These are phyloP conservation scores for Caprella mutica DNA, from an alignment of 2,888 invertebrate species.

Conservation along the genomic window DNA sequence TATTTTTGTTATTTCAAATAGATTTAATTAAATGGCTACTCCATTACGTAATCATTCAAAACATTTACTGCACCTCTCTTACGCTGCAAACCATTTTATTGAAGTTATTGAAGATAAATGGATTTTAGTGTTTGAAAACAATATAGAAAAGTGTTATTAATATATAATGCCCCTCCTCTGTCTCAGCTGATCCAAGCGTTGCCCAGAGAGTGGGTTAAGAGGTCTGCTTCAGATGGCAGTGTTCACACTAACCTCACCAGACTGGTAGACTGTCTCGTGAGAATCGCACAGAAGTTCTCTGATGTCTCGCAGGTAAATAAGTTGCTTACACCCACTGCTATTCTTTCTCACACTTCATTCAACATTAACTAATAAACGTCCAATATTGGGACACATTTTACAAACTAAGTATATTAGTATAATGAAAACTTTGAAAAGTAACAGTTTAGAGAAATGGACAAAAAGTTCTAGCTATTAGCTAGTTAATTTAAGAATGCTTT, in stretches of 20 bases:
- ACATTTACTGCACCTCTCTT: not conserved
- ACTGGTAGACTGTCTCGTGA: conserved; percentile 24
- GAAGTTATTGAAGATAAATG: not conserved
- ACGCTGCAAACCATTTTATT: not conserved
- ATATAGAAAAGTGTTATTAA: not conserved
- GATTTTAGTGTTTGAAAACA: not conserved
- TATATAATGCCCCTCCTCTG: not conserved
- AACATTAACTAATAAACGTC: no score
- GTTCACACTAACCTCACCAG: conserved; percentile 28
- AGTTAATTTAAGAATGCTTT: no score
- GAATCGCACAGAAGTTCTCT: conserved; percentile 15
- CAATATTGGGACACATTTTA: not conserved
- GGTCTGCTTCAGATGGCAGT: conserved; percentile 11
- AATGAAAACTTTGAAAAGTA: no score
- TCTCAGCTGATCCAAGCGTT: conserved; percentile 30
- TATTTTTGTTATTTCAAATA: no score
- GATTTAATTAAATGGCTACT: no score
- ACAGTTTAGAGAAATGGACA: no score
- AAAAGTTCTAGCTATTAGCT: no score
- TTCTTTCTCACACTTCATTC: no score
- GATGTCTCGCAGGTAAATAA: conserved; percentile 2
- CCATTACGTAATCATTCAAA: not conserved
- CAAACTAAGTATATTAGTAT: not conserved
- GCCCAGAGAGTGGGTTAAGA: conserved; percentile 32
- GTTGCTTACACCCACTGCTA: no score